Percentiles rank a stretch among this genome's conserved stretches.
phyloP scores from a whole-genome alignment of 2,797 vertebrate species.

The Bradypus variegatus region DNA sequence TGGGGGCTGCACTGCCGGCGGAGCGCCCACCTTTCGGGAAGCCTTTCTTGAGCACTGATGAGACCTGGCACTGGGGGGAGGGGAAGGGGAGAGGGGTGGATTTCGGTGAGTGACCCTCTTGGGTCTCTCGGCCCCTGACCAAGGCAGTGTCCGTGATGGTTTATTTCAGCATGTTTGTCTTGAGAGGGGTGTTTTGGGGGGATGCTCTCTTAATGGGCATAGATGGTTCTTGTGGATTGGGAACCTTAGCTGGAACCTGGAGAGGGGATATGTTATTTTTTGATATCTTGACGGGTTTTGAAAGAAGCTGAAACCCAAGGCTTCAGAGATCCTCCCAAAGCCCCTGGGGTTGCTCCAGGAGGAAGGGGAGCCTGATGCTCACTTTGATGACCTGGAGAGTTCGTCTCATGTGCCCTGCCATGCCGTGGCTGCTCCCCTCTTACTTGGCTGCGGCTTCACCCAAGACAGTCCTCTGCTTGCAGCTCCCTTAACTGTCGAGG shows the following conservation, averaged over 20 bases:
- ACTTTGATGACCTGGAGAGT: too few species aligned
- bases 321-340: background rate
- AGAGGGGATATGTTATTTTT: background rate
- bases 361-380: background rate
- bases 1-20: too few species aligned
- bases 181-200: background rate
- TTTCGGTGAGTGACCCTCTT: too few species aligned
- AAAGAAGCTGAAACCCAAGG: background rate
- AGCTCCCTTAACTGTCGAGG: slow-evolving; percentile 54
- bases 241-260: too few species aligned
- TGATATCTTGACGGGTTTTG: background rate
- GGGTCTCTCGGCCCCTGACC: too few species aligned
- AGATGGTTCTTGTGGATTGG: background rate
- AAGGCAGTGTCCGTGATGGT: too few species aligned
- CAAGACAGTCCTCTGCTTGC: background rate
- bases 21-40: too few species aligned
- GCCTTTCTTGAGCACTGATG: too few species aligned
- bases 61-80: too few species aligned
- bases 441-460: slow-evolving; percentile 25
- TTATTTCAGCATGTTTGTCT: background rate
- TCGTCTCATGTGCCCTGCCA: too few species aligned
- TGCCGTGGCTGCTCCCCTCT: too few species aligned
- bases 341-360: background rate
- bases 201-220: background rate
- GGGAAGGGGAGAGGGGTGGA: too few species aligned